Evolutionary conservation across 2,888 invertebrate genomes (phyloP), one percentile per base, ranked within the genome.

Genomic region (Phaedon cochleariae): DNA sequence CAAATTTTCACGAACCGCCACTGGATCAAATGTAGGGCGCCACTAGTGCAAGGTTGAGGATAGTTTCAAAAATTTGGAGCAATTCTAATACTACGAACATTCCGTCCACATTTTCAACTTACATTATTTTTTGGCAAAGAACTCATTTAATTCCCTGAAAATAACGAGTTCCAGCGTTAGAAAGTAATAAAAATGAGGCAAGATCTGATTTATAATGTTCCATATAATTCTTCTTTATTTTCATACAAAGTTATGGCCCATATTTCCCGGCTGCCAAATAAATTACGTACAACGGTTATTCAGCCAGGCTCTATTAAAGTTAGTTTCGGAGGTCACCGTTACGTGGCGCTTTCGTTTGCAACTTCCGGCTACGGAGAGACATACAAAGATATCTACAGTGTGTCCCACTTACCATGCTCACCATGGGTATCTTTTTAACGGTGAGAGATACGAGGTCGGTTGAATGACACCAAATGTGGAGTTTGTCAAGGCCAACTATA

Each of bases 151-250:
- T 62, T 66, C 59, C 48, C 51, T 26, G 34, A 21, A 51, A 62
- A 34, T 55, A 58, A 65, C 58, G 59, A 83, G 82, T 82, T 82
- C 79, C 76, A 74, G 73, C 74, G 58, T 59, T 41, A 62, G 52
- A 64, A 58, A 71, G 79, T 76, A 80, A 82, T 82, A 84, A 83
- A 83, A 82, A 82, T 81, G 81, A 80, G 80, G 76, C 7, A 77
- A 79, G 77, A 78, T 77, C 80, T 83, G 84, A 84, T 84, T 84
- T 83, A 83, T 82, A 82, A 82, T 81, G 82, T 82, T 80, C 41
- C 81, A 77, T 81, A 83, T 84, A 83, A 84, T 83, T 84, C 83
- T 84, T 83, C 83, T 84, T 83, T 84, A 84, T 84, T 83, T 83
- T 83, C 83, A 83, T 83, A 82, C 82, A 81, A 82, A 83, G 82